Base-by-base conservation (phyloP, 2,888 invertebrate genomes). In the Macrosiphum euphorbiae region DNA sequence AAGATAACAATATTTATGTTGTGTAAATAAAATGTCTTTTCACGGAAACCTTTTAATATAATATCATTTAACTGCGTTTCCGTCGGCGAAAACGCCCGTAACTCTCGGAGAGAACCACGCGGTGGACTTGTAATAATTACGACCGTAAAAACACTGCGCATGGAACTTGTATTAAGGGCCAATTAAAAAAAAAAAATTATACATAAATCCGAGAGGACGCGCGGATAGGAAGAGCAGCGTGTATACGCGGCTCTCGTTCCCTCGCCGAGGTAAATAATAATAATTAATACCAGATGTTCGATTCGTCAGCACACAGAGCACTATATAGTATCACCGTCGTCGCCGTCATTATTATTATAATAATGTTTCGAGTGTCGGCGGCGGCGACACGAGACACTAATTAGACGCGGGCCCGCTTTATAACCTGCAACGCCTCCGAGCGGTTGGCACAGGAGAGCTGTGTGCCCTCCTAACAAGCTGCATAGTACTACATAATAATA, bases 201-300 rank as follows among this genome's bases (percentile, higher is more conserved):
- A 85, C 26, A 47, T 50, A 50, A 90, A 50, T 90, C 50, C 67
- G 2, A 35, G 91, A 50, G 47, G 26, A 58, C 7, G 41, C 7
- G 41, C 58, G 41, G 52, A 28, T 58, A 20, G 58, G 55, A 55
- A 44, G 85, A 91, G 61, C 24, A 61, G 67, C n/a, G n/a, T 67
- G 58, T 58, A 44, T 2, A 55, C 1, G 16, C 11, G 35, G 28
- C 78, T 55, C 90, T 61, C 91, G 61, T 92, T 28, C 11, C 35
- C n/a, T 26, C 35, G 50, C 28, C 88, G 92, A 52, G 92, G 88
- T 88, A 52, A 92, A 91, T 91, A 90, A 61, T 90, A 58, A 78
- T 92, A 94, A 94, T 94, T 90, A 94, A 94, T 90, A 90, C 90
- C 94, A 94, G 94, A 94, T 90, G 94, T 86, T 93, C 90, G 90